phyloP scores from a whole-genome alignment of 2,113 vertebrate species.

The Syrrhaptes paradoxus region DNA sequence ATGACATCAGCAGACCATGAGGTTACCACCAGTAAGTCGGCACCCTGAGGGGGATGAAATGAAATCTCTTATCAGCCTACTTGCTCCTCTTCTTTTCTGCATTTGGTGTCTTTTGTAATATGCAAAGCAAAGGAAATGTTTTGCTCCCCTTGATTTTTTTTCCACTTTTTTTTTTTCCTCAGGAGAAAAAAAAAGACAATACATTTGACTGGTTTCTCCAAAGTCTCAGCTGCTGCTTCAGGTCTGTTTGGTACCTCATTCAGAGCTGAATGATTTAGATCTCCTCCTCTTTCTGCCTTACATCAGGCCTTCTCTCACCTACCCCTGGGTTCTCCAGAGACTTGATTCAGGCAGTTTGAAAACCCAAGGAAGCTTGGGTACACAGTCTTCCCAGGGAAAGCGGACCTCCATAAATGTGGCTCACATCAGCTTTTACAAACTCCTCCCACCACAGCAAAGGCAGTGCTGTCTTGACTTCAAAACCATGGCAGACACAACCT shows the following conservation, averaged over 20 bases:
- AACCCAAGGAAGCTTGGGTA: background rate
- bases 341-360: background rate
- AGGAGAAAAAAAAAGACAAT: background rate
- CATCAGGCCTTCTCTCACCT: background rate
- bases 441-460: background rate
- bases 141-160: conserved; percentile 41
- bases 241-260: background rate
- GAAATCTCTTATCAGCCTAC: conserved; percentile 38
- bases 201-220: background rate
- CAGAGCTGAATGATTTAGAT: background rate
- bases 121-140: conserved; percentile 52
- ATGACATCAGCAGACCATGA: conserved; percentile 59
- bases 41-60: conserved; percentile 62
- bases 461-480: background rate
- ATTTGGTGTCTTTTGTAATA: conserved; percentile 37
- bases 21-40: conserved; percentile 49
- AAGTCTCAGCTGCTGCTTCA: background rate
- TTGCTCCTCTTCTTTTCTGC: conserved; percentile 41
- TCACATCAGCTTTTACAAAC: background rate
- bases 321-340: background rate
- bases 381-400: background rate
- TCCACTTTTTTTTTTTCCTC: background rate
- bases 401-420: background rate
- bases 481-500: background rate
- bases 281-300: background rate